A percentile compares a stretch with the other conserved stretches of the same genome.
These are phyloP conservation scores for Eubasilissa splendida DNA, from an alignment of 2,888 invertebrate species.

Conservation along the genomic window DNA sequence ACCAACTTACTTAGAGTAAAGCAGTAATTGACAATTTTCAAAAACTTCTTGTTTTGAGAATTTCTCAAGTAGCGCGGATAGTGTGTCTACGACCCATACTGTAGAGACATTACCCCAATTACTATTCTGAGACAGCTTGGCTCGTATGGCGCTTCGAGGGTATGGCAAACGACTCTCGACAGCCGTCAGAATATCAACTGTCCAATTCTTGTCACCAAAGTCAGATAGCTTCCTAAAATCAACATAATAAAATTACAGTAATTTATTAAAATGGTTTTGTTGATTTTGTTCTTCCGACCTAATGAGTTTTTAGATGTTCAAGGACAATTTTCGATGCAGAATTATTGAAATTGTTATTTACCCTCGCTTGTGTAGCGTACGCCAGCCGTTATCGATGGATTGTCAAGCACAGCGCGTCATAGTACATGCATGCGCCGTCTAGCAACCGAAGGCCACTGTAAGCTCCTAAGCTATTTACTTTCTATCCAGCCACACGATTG, in stretches of 20 bases:
- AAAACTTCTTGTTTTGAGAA: conserved; percentile 35
- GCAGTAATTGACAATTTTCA: conserved; percentile 32
- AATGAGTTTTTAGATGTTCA: too few relatives aligned
- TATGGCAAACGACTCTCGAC: not conserved
- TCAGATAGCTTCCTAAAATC: conserved; percentile 18
- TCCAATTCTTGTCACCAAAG: conserved; percentile 5
- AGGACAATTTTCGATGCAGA: too few relatives aligned
- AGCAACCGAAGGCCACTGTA: too few relatives aligned
- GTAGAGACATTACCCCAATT: conserved; percentile 20
- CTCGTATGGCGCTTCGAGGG: not conserved
- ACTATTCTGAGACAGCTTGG: conserved; percentile 1
- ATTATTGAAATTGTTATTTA: too few relatives aligned
- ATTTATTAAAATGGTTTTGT: too few relatives aligned
- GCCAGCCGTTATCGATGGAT: too few relatives aligned
- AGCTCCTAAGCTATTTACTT: too few relatives aligned
- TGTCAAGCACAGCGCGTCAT: too few relatives aligned
- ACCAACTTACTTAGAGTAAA: conserved; percentile 40
- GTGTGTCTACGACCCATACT: not conserved
- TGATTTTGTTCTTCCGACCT: too few relatives aligned
- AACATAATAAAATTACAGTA: not conserved
- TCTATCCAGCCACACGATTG: too few relatives aligned
- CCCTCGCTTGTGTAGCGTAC: too few relatives aligned
- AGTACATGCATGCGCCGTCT: too few relatives aligned
- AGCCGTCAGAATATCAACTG: not conserved
- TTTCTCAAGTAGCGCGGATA: not conserved